A percentile compares a stretch with the other conserved stretches of the same genome.
Evolutionary conservation across 2,113 vertebrate genomes (phyloP).

Genomic region (Sminthopsis crassicaudata): DNA sequence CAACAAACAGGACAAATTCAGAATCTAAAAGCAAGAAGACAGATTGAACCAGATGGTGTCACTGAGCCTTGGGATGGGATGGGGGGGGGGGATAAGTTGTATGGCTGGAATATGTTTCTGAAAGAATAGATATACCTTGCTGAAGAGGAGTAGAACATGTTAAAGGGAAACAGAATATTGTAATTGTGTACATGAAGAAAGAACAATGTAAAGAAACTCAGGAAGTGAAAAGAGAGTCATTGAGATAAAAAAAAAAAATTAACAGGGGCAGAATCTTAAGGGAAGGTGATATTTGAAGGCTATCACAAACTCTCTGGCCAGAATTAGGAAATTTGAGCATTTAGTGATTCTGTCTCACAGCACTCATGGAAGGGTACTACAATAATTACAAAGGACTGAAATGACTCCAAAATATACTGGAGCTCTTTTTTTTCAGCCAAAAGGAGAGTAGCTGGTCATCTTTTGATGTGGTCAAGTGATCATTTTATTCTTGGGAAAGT

Average conservation of each 20-base stretch:
- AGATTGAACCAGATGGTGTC: background rate
- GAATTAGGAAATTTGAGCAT: background rate
- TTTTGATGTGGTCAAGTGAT: background rate
- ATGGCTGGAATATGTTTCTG: background rate
- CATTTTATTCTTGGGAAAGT: background rate
- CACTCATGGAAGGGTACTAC: background rate
- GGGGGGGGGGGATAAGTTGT: background rate
- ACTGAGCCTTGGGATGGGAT: background rate
- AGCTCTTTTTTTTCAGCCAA: background rate
- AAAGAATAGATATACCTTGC: background rate
- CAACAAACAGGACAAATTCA: background rate
- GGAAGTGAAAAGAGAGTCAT: background rate
- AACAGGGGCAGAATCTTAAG: background rate
- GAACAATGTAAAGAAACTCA: background rate
- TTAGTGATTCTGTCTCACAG: background rate
- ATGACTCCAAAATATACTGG: background rate
- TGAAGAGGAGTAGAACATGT: background rate
- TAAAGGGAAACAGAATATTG: background rate
- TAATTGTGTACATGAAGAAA: background rate
- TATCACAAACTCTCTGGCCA: background rate
- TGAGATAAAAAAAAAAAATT: background rate
- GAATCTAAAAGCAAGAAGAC: background rate
- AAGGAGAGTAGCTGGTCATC: background rate
- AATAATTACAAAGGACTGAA: background rate
- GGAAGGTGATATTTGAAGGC: background rate